A percentile compares a stretch with the other conserved stretches of the same genome.
These are phyloP conservation scores for Sebastes melanostomus DNA, from an alignment of 2,797 vertebrate species.

Conservation along the genomic window DNA sequence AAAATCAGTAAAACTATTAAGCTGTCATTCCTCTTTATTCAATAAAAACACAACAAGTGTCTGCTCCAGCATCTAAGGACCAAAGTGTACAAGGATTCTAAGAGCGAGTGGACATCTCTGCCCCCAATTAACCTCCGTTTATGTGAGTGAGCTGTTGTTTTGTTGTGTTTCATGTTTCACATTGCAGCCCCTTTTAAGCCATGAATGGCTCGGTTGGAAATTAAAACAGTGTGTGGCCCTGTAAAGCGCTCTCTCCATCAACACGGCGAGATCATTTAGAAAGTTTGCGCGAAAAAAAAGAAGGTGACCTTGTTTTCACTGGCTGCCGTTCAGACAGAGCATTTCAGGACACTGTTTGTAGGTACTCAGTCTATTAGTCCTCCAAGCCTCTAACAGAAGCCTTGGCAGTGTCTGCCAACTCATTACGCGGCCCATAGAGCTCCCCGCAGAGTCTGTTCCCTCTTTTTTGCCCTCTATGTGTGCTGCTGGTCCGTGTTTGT, in stretches of 20 bases:
- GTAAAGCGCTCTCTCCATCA: constrained; percentile 28
- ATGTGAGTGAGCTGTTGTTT: constrained; percentile 21
- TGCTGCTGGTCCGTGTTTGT: constrained; percentile 20
- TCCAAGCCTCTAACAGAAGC: constrained; percentile 21
- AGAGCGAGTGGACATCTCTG: constrained; percentile 8
- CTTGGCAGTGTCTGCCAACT: constrained; percentile 33
- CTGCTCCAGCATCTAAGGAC: background rate
- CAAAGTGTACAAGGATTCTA: background rate
- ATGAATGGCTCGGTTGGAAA: constrained; percentile 32
- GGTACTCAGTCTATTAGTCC: constrained; percentile 13
- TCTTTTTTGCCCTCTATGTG: constrained; percentile 4
- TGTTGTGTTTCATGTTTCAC: constrained; percentile 26
- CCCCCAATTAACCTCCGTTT: constrained; percentile 48
- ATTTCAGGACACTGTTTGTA: constrained; percentile 28
- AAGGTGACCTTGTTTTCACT: constrained; percentile 46
- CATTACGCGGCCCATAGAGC: constrained; percentile 27
- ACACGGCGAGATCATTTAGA: constrained; percentile 37
- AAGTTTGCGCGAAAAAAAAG: background rate
- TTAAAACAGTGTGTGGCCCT: constrained; percentile 37
- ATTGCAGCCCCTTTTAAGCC: constrained; percentile 2
- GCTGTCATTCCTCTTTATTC: background rate
- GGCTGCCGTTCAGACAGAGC: constrained; percentile 22
- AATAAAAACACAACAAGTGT: background rate
- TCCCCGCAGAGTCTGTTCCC: constrained; percentile 18
- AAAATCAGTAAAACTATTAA: background rate